phyloP scores from a whole-genome alignment of 2,797 vertebrate species.

The Malacoctenus gilli region DNA sequence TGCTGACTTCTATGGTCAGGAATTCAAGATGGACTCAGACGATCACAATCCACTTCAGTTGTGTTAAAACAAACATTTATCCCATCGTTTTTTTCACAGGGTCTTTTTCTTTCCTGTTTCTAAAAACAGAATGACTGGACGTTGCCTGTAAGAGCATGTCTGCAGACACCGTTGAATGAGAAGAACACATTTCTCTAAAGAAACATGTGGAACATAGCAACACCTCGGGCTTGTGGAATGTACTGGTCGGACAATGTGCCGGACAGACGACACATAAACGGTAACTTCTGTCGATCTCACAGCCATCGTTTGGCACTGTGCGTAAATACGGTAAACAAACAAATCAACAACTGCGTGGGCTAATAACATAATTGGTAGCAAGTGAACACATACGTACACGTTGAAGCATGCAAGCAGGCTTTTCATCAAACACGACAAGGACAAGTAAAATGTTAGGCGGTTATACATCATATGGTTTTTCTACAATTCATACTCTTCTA shows the following conservation, averaged over 20 bases:
- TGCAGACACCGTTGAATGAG: conserved; percentile 54
- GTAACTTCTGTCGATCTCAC: conserved; percentile 34
- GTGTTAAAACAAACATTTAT: conserved; percentile 29
- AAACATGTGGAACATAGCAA: conserved; percentile 40
- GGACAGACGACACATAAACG: conserved; percentile 30
- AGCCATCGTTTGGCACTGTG: conserved; percentile 74
- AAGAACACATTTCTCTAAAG: conserved; percentile 27
- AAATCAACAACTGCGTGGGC: conserved; percentile 56
- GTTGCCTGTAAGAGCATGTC: conserved; percentile 55
- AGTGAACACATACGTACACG: conserved; percentile 62
- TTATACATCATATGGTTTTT: conserved; percentile 56
- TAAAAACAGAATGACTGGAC: conserved; percentile 40
- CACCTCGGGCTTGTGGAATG: conserved; percentile 62
- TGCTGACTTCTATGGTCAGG: conserved; percentile 24
- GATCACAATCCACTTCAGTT: conserved; percentile 3
- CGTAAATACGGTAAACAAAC: conserved; percentile 60
- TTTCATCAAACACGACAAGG: conserved; percentile 58
- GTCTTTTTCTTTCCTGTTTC: conserved; percentile 4
- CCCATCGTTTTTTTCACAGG: conserved; percentile 25
- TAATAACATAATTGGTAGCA: conserved; percentile 48
- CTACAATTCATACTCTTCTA: conserved; percentile 44
- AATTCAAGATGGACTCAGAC: conserved; percentile 19
- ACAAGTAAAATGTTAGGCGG: conserved; percentile 68
- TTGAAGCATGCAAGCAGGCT: conserved; percentile 71
- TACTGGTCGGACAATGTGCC: conserved; percentile 40